Percentiles rank a stretch among this genome's conserved stretches.
These are phyloP conservation scores for Bos indicus DNA, from an alignment of 2,113 vertebrate species.

Conservation along the genomic window DNA sequence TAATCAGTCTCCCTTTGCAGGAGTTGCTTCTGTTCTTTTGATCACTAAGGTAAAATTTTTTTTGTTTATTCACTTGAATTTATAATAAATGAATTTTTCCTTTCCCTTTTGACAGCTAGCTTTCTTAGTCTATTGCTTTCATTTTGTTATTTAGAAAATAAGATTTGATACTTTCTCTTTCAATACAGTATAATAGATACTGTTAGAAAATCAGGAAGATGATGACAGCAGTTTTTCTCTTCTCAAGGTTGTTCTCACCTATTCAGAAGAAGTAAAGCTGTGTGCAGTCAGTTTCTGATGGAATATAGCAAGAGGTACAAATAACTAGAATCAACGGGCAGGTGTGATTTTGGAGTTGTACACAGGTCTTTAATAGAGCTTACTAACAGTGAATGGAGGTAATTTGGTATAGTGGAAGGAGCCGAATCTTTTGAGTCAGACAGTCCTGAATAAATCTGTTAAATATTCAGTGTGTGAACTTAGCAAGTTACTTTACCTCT, in stretches of 20 bases:
- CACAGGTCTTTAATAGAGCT: neutral
- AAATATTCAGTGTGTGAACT: neutral
- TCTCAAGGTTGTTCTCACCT: neutral
- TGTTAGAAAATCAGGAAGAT: neutral
- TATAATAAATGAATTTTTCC: neutral
- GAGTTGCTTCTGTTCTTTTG: neutral
- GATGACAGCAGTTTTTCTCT: neutral
- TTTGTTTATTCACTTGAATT: neutral
- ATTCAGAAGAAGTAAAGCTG: neutral
- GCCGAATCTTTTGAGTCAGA: neutral
- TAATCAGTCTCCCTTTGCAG: neutral
- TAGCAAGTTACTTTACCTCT: neutral
- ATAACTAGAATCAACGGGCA: neutral
- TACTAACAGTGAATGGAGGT: neutral
- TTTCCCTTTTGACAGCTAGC: neutral
- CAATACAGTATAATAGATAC: neutral
- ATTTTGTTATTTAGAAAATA: constrained; percentile 17
- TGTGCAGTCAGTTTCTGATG: neutral
- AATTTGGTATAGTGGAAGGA: neutral
- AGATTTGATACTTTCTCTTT: neutral
- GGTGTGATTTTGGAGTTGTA: neutral
- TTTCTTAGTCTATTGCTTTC: neutral
- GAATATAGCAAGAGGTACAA: neutral
- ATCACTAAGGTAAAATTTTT: neutral
- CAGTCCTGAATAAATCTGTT: neutral